These are phyloP conservation scores for Macropis europaea DNA, from an alignment of 2,888 invertebrate genomes.

Conservation along the genomic window DNA sequence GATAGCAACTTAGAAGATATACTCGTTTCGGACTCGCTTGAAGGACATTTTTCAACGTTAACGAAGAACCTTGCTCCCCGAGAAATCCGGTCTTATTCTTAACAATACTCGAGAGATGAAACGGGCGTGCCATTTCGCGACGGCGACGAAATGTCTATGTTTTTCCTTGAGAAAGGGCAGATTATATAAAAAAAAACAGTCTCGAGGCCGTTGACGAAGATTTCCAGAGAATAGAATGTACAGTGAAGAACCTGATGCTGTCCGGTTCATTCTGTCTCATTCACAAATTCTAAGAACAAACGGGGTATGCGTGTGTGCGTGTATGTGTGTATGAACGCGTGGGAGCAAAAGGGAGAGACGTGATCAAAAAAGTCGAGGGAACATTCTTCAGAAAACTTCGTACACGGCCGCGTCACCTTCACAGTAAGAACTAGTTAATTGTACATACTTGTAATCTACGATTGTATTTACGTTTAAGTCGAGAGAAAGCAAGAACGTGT, in stretches of 20 bases:
- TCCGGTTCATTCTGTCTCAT: constrained; percentile 8
- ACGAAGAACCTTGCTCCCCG: constrained; percentile 39
- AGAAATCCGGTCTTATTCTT: constrained; percentile 48
- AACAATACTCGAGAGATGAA: constrained; percentile 53
- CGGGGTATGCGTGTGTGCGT: background rate
- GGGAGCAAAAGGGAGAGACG: background rate
- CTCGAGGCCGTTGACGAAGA: no score
- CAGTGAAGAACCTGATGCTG: background rate
- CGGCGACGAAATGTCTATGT: constrained; percentile 37
- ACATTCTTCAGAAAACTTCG: constrained; percentile 33
- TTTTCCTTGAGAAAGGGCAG: constrained; percentile 22
- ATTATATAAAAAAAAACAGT: background rate
- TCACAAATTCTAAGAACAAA: constrained; percentile 1
- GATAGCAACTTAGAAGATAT: constrained; percentile 44
- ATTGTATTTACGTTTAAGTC: constrained; percentile 51
- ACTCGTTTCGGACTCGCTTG: constrained; percentile 42
- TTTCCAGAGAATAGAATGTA: constrained; percentile 1
- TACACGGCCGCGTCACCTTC: constrained; percentile 44
- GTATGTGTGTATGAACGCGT: background rate
- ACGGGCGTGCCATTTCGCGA: constrained; percentile 69
- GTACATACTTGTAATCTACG: constrained; percentile 50
- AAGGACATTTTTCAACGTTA: constrained; percentile 38
- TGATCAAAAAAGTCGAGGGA: background rate
- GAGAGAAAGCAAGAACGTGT: constrained; percentile 6
- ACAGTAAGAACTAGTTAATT: constrained; percentile 49